These are phyloP conservation scores for Patella caerulea DNA, from an alignment of 2,888 invertebrate genomes.

Conservation along the genomic window DNA sequence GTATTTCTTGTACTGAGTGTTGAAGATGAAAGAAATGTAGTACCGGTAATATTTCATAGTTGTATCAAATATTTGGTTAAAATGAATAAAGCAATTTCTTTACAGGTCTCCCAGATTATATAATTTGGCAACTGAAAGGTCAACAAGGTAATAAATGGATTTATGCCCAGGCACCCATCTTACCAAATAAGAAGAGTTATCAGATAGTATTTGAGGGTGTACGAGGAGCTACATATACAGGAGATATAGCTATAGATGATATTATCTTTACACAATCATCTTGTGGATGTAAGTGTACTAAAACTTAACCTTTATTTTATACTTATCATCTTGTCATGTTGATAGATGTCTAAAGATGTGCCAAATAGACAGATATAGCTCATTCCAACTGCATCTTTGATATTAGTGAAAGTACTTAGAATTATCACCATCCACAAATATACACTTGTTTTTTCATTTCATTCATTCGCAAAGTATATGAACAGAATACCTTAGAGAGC, in stretches of 20 bases:
- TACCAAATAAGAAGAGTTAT: constrained; percentile 38
- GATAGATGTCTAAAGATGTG: no score
- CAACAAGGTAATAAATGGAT: constrained; percentile 52
- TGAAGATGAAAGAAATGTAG: no score
- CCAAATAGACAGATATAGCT: no score
- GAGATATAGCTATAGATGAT: constrained; percentile 67
- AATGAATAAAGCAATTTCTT: not conserved
- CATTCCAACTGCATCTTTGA: no score
- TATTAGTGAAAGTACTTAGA: no score
- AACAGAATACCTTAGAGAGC: not conserved
- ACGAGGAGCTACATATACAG: constrained; percentile 43
- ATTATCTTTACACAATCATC: constrained; percentile 46
- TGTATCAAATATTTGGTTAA: no score
- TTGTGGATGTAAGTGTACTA: constrained; percentile 45
- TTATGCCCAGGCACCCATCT: constrained; percentile 51
- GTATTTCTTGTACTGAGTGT: no score
- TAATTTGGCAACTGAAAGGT: constrained; percentile 51
- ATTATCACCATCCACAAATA: no score
- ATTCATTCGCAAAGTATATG: not conserved
- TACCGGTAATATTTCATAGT: no score
- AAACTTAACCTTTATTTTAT: no score
- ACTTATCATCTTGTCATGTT: no score
- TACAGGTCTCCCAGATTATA: constrained; percentile 34
- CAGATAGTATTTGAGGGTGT: constrained; percentile 51
- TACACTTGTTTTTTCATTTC: no score